Conservation (phyloP, 1,140 invertebrate genomes). For the Trichogramma pretiosum region DNA sequence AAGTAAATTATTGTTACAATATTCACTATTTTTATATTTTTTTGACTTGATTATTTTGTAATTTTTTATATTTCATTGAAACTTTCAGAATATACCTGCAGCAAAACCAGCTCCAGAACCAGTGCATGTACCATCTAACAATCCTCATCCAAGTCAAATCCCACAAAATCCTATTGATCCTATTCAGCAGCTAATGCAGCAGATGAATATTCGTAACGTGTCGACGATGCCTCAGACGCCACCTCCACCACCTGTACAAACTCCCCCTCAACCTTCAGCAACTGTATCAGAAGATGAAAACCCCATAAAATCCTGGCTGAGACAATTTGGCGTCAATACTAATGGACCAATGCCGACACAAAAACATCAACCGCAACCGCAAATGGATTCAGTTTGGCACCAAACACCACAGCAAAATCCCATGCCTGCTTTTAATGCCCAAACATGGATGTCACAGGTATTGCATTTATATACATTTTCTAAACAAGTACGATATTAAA, state of each 20-base stretch:
- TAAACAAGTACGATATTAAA: background rate
- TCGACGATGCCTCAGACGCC: conserved; percentile 33
- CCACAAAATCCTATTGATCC: conserved; percentile 39
- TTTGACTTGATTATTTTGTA: no score
- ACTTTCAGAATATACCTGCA: no score
- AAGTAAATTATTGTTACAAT: no score
- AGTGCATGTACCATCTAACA: conserved; percentile 27
- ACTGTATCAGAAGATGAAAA: conserved; percentile 39
- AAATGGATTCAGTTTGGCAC: conserved; percentile 39
- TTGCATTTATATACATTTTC: background rate
- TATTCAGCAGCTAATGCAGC: conserved; percentile 46
- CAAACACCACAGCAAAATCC: conserved; percentile 33
- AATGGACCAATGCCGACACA: conserved; percentile 34
- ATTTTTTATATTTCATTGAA: no score
- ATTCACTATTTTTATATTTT: conserved; percentile 9
- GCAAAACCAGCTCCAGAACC: conserved; percentile 39
- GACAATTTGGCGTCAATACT: conserved; percentile 41
- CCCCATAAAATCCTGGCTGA: conserved; percentile 46
- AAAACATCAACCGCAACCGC: conserved; percentile 25
- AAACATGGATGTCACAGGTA: conserved; percentile 41
- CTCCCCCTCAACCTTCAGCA: conserved; percentile 15
- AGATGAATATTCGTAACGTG: conserved; percentile 44
- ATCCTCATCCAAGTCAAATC: conserved; percentile 27
- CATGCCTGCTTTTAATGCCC: conserved; percentile 34
- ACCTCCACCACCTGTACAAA: conserved; percentile 19